Conservation (phyloP, 1,140 invertebrate species). For the Neodiprion virginianus region DNA sequence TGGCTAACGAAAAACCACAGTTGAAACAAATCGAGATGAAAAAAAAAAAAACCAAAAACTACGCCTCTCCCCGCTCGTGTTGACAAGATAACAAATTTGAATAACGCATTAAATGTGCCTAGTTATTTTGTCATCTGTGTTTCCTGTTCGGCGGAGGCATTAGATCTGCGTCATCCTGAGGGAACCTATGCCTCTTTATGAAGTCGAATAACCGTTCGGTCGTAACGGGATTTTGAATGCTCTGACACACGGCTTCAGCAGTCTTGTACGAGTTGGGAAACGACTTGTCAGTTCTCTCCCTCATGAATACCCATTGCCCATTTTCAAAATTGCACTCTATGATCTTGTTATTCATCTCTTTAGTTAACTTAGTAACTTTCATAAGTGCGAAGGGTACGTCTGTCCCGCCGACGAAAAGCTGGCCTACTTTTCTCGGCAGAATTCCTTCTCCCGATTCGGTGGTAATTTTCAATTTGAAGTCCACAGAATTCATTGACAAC, state of each 20-base stretch:
- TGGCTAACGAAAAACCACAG: too few species aligned
- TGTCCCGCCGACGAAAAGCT: constrained; percentile 80
- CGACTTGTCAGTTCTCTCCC: constrained; percentile 96
- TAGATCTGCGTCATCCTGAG: constrained; percentile 66
- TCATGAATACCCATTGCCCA: constrained; percentile 91
- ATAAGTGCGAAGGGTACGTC: constrained; percentile 75
- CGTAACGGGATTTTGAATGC: constrained; percentile 81
- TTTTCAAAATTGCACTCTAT: constrained; percentile 90
- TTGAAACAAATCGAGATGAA: too few species aligned
- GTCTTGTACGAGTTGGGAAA: constrained; percentile 91
- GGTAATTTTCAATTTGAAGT: constrained; percentile 89
- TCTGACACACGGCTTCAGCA: constrained; percentile 73
- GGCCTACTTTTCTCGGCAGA: constrained; percentile 75
- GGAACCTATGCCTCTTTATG: constrained; percentile 71
- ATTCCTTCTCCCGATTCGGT: constrained; percentile 77
- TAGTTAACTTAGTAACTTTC: constrained; percentile 78
- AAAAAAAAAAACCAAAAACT: too few species aligned
- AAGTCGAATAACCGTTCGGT: constrained; percentile 78
- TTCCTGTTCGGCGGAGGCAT: constrained; percentile 69
- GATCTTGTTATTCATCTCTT: constrained; percentile 90
- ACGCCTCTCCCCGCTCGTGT: too few species aligned
- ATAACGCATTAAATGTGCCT: constrained; percentile 10
- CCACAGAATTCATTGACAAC: constrained; percentile 89
- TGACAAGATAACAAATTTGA: constrained; percentile 21
- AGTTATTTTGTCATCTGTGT: constrained; percentile 23